Conservation (phyloP, 2,113 vertebrate species). For the Globicephala melas region DNA sequence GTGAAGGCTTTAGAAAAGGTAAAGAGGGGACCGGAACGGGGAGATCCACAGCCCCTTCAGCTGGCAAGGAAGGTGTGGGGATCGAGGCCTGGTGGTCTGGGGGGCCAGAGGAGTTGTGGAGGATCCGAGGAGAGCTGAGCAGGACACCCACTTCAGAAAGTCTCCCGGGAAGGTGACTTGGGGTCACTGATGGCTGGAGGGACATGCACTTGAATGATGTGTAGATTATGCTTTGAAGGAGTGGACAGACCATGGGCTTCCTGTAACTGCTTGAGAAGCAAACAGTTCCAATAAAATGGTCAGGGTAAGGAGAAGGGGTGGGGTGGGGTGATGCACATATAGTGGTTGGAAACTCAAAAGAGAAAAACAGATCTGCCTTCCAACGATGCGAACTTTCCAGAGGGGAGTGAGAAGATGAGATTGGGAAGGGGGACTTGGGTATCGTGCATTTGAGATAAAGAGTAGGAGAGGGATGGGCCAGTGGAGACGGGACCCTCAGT, state of each 20-base stretch:
- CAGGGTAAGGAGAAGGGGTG: slow-evolving; percentile 34
- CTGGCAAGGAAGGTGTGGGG: not conserved
- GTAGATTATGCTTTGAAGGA: slow-evolving; percentile 51
- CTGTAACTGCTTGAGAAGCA: slow-evolving; percentile 75
- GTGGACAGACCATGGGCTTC: slow-evolving; percentile 39
- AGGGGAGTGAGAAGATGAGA: not conserved
- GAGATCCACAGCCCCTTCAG: not conserved
- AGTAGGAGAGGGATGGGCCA: not conserved
- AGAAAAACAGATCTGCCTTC: not conserved
- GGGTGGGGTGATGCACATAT: not conserved
- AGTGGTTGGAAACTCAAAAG: not conserved
- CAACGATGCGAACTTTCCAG: not conserved
- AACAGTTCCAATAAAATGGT: slow-evolving; percentile 72
- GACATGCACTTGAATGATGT: slow-evolving; percentile 58
- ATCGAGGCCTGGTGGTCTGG: not conserved
- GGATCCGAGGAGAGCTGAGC: not conserved
- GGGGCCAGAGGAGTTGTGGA: not conserved
- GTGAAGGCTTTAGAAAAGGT: slow-evolving; percentile 68
- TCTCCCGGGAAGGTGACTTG: not conserved
- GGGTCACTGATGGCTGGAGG: slow-evolving; percentile 7
- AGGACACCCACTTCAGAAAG: not conserved
- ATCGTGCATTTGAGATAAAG: not conserved
- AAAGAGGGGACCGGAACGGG: not conserved
- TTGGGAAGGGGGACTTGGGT: not conserved
- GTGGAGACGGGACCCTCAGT: too few relatives aligned